Evolutionary conservation across 2,113 vertebrate genomes (phyloP).

Genomic region (Accipiter cooperii): DNA sequence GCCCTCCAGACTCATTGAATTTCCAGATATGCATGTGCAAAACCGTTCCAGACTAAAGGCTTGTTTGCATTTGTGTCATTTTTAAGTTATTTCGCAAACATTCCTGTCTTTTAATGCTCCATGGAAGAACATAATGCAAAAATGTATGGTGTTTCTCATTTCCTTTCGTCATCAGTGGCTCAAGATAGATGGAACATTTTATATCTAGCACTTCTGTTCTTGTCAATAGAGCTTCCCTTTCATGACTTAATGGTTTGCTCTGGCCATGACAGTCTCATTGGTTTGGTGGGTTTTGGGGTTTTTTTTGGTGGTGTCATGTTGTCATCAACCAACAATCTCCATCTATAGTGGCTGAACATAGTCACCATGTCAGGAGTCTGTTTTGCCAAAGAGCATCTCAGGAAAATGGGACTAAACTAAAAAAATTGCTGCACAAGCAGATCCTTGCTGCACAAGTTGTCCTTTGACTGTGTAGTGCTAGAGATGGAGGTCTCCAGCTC

Average conservation of each 20-base stretch:
- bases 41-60: background rate
- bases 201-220: background rate
- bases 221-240: background rate
- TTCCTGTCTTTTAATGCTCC: background rate
- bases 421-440: background rate
- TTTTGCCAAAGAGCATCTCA: background rate
- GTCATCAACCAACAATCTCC: background rate
- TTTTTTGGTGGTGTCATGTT: background rate
- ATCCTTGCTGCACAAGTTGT: background rate
- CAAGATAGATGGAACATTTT: background rate
- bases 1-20: background rate
- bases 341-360: background rate
- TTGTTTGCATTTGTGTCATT: background rate
- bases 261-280: background rate
- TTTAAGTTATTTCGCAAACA: background rate
- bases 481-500: background rate
- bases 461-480: background rate
- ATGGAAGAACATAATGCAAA: background rate
- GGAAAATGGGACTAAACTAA: background rate
- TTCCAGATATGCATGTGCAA: background rate
- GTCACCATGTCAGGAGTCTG: background rate
- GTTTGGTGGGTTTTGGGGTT: too few species aligned
- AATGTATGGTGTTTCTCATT: background rate
- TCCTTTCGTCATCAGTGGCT: background rate
- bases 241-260: background rate